Base-by-base conservation (phyloP, 2,888 invertebrate genomes). In the Bembecia ichneumoniformis region DNA sequence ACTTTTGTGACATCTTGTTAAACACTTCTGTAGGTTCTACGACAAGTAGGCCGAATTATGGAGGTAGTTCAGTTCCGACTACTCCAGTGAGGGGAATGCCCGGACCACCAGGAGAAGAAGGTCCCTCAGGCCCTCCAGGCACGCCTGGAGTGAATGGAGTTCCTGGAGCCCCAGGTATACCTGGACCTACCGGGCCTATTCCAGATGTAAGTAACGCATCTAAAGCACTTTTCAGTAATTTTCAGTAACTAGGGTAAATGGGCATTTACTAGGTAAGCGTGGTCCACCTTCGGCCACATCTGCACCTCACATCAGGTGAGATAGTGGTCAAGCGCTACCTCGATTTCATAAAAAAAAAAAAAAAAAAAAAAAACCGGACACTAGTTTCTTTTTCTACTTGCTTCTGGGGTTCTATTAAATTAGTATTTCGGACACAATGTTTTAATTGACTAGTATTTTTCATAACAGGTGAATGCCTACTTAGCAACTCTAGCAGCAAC, bases 401-500 rank as follows among this genome's bases (percentile, higher is more conserved):
- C 28, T 7, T 28, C 28, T 28, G 28, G 28, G 28, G 2, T 28
- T 28, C 9, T 28, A 9, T 7, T 28, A 28, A 28, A 28, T n/a
- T n/a, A n/a, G n/a, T n/a, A n/a, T n/a, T n/a, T n/a, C n/a, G n/a
- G n/a, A n/a, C n/a, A n/a, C n/a, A n/a, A n/a, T n/a, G n/a, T n/a
- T n/a, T n/a, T n/a, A n/a, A n/a, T n/a, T n/a, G n/a, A n/a, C n/a
- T n/a, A n/a, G n/a, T n/a, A 9, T 28, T 28, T 28, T 28, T 28
- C 9, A 28, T 51, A 43, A 11, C 53, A 91, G 91, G 87, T 94
- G 20, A 89, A 92, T n/a, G 78, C 89, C 15, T 95, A 95, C 68
- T 90, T 94, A 59, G 91, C 93, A 55, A 94, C 94, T 77, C 74
- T 96, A 55, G 92, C 94, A 0, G 84, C 91, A 35, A 88, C 92